phyloP scores from a whole-genome alignment of 2,888 invertebrate species.

The Colletes collaris region DNA sequence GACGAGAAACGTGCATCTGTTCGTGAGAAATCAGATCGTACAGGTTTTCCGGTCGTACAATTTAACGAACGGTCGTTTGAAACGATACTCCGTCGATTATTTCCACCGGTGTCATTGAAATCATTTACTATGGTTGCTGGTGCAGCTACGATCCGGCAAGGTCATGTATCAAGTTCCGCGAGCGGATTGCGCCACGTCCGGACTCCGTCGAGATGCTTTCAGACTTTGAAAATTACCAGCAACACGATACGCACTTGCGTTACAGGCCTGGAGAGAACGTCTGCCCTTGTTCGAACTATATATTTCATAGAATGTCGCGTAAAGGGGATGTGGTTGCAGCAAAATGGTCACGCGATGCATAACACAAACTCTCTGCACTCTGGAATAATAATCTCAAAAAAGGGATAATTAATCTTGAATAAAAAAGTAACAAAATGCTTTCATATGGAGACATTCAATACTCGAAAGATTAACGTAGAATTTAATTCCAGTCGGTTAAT shows the following conservation, averaged over 20 bases:
- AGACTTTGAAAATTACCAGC: slow-evolving; percentile 71
- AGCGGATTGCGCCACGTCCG: slow-evolving; percentile 75
- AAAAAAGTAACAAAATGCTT: too few relatives aligned
- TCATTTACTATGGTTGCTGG: slow-evolving; percentile 64
- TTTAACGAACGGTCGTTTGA: slow-evolving; percentile 55
- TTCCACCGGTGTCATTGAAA: slow-evolving; percentile 72
- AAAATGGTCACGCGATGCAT: slow-evolving; percentile 14
- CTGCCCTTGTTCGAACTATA: slow-evolving; percentile 46
- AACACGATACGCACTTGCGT: slow-evolving; percentile 63
- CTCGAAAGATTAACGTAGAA: too few relatives aligned
- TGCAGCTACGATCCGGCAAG: slow-evolving; percentile 69
- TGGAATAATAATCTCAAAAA: too few relatives aligned
- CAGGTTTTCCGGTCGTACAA: slow-evolving; percentile 63
- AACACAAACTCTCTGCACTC: too few relatives aligned
- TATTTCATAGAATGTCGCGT: slow-evolving; percentile 5
- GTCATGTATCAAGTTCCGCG: slow-evolving; percentile 81
- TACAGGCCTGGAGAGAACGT: slow-evolving; percentile 49
- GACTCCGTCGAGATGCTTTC: slow-evolving; percentile 62
- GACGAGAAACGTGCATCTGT: background rate
- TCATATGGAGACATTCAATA: too few relatives aligned
- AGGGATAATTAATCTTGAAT: too few relatives aligned
- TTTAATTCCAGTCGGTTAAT: too few relatives aligned
- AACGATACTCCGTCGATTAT: slow-evolving; percentile 65
- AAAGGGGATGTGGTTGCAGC: slow-evolving; percentile 21
- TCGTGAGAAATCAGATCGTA: slow-evolving; percentile 39